phyloP scores from a whole-genome alignment of 2,888 invertebrate species.

The Hirtodrosophila cameraria region DNA sequence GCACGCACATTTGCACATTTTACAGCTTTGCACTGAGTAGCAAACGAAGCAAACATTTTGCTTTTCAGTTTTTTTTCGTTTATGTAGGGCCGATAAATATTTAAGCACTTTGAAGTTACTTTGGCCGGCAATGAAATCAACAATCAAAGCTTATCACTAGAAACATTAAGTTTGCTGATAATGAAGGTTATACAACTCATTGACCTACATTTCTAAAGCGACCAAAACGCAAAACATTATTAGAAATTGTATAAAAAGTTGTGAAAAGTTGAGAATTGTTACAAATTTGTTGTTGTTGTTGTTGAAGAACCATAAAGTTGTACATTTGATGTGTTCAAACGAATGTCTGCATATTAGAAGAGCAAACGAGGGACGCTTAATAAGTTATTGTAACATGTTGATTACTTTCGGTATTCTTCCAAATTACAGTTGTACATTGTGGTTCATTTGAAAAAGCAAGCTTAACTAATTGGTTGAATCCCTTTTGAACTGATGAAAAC shows the following conservation, averaged over 20 bases:
- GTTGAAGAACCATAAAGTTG: slow-evolving; percentile 3
- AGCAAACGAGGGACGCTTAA: neutral
- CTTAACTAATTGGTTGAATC: too few species aligned
- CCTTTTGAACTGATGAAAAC: too few species aligned
- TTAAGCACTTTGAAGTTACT: slow-evolving; percentile 16
- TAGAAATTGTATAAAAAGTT: too few species aligned
- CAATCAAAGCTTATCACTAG: slow-evolving; percentile 43
- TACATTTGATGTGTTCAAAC: neutral
- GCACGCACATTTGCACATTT: slow-evolving; percentile 1
- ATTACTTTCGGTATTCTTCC: too few species aligned
- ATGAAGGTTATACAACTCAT: slow-evolving; percentile 48
- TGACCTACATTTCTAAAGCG: slow-evolving; percentile 43
- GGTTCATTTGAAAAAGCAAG: too few species aligned
- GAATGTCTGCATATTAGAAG: neutral
- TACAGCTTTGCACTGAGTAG: too few species aligned
- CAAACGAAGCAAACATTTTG: too few species aligned
- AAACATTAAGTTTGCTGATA: slow-evolving; percentile 30
- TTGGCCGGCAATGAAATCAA: slow-evolving; percentile 13
- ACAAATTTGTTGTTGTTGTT: neutral
- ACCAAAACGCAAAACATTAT: neutral
- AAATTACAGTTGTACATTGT: too few species aligned
- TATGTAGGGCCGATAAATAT: neutral
- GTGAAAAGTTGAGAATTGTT: neutral
- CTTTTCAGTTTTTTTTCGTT: neutral
- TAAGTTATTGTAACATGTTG: too few species aligned